Conservation (phyloP, 2,113 vertebrate species). For the Trematomus loennbergii region DNA sequence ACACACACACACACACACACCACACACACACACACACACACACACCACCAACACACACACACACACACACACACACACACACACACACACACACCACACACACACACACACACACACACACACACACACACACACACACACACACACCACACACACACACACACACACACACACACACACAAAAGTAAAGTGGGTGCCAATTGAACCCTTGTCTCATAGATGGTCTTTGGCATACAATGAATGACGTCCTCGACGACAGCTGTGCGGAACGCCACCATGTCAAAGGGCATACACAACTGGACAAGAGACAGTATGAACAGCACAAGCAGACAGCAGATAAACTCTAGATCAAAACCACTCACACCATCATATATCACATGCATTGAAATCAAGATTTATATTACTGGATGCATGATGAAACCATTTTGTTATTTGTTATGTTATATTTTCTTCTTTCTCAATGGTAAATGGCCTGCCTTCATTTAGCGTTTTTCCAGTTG, state of each 20-base stretch:
- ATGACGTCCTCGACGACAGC: not conserved
- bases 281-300: not conserved
- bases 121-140: slow-evolving; percentile 63
- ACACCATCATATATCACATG: not conserved
- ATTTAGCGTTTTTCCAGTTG: too few relatives aligned
- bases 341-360: not conserved
- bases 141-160: slow-evolving; percentile 50
- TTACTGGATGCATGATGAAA: not conserved
- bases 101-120: slow-evolving; percentile 20
- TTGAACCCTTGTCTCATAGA: not conserved
- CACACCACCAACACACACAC: too few relatives aligned
- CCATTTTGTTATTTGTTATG: not conserved
- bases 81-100: too few relatives aligned
- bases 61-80: too few relatives aligned
- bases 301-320: not conserved
- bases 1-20: too few relatives aligned
- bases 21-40: not conserved
- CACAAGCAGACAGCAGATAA: too few relatives aligned
- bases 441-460: too few relatives aligned
- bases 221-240: not conserved
- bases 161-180: not conserved
- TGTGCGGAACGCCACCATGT: not conserved
- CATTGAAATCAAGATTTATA: not conserved
- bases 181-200: not conserved
- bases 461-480: too few relatives aligned